Percentiles rank a stretch among this genome's conserved stretches.
These are phyloP conservation scores for Palythoa heliodiscus DNA, from an alignment of 92 coral and sea anemone species.

Conservation along the genomic window DNA sequence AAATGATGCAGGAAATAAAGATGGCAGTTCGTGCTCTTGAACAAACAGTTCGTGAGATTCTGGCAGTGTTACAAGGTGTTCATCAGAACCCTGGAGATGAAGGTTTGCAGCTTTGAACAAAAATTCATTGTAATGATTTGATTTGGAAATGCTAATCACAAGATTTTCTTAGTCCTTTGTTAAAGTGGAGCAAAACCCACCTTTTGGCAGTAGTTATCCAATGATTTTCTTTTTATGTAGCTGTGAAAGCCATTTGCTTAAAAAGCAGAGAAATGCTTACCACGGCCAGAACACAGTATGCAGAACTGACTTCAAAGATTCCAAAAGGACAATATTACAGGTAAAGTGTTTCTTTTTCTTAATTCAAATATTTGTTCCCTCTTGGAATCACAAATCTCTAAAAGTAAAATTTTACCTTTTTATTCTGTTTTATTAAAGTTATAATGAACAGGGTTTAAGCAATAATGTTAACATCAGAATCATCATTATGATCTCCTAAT, in stretches of 20 bases:
- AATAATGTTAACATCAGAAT: too few relatives aligned
- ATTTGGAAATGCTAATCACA: neutral
- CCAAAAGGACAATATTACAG: constrained; percentile 95
- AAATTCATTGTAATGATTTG: neutral
- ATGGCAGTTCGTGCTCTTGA: constrained; percentile 80
- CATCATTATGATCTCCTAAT: too few relatives aligned
- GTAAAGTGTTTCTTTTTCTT: constrained; percentile 27
- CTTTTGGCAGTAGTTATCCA: neutral
- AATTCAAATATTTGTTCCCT: neutral
- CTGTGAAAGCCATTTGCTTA: constrained; percentile 67
- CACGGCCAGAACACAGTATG: constrained; percentile 69
- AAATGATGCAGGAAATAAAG: constrained; percentile 62
- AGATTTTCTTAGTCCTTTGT: neutral
- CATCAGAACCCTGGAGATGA: constrained; percentile 80
- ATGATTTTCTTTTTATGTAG: constrained; percentile 32
- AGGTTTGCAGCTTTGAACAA: constrained; percentile 48
- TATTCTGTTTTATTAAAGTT: too few relatives aligned
- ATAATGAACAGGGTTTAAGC: too few relatives aligned
- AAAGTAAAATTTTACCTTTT: neutral
- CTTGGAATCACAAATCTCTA: neutral
- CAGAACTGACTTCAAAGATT: constrained; percentile 69
- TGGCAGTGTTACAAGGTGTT: constrained; percentile 87
- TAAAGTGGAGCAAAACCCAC: neutral
- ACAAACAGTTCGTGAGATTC: constrained; percentile 87
- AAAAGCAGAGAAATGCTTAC: constrained; percentile 74